These are phyloP conservation scores for Archegozetes longisetosus DNA, from an alignment of 1,140 invertebrate species.

Conservation along the genomic window DNA sequence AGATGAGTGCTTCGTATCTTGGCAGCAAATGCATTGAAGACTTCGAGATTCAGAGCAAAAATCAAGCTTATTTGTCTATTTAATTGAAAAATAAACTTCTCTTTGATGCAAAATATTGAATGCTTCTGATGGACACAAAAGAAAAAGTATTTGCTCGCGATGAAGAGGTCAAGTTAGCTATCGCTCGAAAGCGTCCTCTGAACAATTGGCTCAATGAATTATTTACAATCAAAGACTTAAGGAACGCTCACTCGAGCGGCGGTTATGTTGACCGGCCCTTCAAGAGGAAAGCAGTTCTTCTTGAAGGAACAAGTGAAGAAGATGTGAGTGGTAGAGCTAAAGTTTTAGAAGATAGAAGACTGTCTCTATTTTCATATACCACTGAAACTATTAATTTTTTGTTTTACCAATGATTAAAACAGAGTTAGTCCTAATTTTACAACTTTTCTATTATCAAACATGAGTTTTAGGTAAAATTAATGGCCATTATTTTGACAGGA, in stretches of 20 bases:
- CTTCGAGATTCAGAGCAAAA: no score
- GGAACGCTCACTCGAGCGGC: background rate
- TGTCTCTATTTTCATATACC: slow-evolving; percentile 83
- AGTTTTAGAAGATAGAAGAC: slow-evolving; percentile 47
- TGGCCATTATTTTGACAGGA: no score
- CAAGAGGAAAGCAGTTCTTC: slow-evolving; percentile 10
- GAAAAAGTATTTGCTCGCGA: slow-evolving; percentile 82
- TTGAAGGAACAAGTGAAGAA: slow-evolving; percentile 5
- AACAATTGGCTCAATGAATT: slow-evolving; percentile 79
- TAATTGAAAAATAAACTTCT: no score
- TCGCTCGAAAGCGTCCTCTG: slow-evolving; percentile 70
- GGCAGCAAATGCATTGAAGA: no score
- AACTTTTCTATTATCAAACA: no score
- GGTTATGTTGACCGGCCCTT: background rate
- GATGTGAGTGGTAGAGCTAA: slow-evolving; percentile 14
- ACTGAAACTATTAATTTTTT: slow-evolving; percentile 87
- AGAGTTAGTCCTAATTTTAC: no score
- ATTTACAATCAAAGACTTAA: slow-evolving; percentile 25
- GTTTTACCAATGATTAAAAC: slow-evolving; percentile 90
- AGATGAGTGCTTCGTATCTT: no score
- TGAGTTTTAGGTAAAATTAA: no score
- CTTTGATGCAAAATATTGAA: no score
- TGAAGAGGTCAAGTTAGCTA: slow-evolving; percentile 74
- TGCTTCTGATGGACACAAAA: slow-evolving; percentile 90
- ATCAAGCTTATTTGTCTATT: no score